Percentiles rank a stretch among this genome's conserved stretches.
phyloP scores from a whole-genome alignment of 2,113 vertebrate species.

The Chaetops frenatus region DNA sequence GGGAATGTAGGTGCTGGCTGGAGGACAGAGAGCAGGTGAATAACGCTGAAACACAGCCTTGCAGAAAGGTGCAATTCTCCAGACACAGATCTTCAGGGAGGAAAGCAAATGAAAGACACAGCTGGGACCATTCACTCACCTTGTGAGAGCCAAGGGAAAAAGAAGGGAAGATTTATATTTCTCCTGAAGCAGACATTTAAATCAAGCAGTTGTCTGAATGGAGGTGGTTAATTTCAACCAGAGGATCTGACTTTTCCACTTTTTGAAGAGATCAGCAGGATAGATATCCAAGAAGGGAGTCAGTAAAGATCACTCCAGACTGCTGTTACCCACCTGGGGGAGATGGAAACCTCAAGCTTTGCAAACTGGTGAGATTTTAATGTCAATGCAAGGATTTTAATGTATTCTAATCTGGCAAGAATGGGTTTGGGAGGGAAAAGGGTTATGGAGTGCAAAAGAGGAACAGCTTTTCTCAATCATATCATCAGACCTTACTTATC shows the following conservation, averaged over 20 bases:
- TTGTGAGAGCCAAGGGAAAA: not conserved
- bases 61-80: not conserved
- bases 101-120: rapidly evolving
- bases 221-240: not conserved
- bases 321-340: not conserved
- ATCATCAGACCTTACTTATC: not conserved
- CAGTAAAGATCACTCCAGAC: not conserved
- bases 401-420: not conserved
- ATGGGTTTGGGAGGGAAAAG: not conserved
- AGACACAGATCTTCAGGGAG: not conserved
- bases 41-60: not conserved
- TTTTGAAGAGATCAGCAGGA: rapidly evolving
- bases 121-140: not conserved
- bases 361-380: not conserved
- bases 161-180: not conserved
- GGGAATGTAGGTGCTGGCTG: not conserved
- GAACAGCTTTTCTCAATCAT: not conserved
- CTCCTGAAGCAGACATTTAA: rapidly evolving
- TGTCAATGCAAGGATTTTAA: rapidly evolving
- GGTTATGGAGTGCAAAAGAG: not conserved
- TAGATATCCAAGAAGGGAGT: not conserved
- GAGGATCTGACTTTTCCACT: not conserved
- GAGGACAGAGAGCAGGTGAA: not conserved
- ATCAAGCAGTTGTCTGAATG: not conserved
- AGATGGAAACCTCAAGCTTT: not conserved